phyloP scores from a whole-genome alignment of 2,888 invertebrate species.

The Machimus atricapillus region DNA sequence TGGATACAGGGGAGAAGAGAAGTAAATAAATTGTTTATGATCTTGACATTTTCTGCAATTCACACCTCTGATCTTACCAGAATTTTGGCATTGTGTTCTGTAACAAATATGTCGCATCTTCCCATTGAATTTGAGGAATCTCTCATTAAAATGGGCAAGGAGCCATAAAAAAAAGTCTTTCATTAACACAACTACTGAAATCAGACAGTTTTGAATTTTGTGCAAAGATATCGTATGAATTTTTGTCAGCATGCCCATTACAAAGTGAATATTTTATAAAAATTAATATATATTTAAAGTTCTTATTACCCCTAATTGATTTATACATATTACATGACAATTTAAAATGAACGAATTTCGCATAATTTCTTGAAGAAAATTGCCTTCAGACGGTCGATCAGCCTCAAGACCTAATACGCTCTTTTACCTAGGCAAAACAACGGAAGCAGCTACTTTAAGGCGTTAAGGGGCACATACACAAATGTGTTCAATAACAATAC shows the following conservation, averaged over 20 bases:
- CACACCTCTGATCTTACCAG: not conserved
- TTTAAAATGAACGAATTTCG: not conserved
- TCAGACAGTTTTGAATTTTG: not conserved
- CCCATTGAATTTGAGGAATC: not conserved
- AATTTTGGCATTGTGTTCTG: not conserved
- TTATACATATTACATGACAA: not conserved
- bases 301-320: not conserved
- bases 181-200: not conserved
- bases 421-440: not conserved
- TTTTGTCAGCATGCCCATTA: not conserved
- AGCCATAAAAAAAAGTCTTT: not conserved
- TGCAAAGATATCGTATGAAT: not conserved
- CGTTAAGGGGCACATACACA: conserved; percentile 26
- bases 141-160: not conserved
- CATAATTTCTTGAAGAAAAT: not conserved
- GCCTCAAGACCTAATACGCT: not conserved
- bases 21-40: not conserved
- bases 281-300: not conserved
- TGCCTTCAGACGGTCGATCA: not conserved
- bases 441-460: conserved; percentile 38
- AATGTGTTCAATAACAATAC: not conserved
- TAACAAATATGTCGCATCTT: not conserved
- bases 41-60: not conserved
- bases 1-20: conserved; percentile 5
- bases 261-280: not conserved